Evolutionary conservation across 2,888 invertebrate genomes (phyloP).

Genomic region (Philonicus albiceps): DNA sequence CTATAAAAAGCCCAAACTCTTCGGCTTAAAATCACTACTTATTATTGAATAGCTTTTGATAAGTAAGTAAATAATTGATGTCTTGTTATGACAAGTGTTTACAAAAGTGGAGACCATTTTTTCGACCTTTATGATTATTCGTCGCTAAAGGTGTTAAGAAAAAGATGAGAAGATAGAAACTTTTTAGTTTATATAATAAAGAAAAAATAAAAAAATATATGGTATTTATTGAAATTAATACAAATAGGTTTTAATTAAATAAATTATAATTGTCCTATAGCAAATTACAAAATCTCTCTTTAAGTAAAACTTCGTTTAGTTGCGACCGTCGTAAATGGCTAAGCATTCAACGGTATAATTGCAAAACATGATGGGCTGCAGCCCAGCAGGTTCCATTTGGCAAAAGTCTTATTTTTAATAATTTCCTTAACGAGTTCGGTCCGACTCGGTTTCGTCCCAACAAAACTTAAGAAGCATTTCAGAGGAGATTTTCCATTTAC

Average conservation of each 20-base stretch:
- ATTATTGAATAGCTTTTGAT: too few relatives aligned
- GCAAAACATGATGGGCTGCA: background rate
- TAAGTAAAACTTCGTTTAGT: background rate
- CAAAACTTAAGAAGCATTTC: slow-evolving; percentile 26
- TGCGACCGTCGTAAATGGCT: background rate
- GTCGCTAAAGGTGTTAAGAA: too few relatives aligned
- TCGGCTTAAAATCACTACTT: too few relatives aligned
- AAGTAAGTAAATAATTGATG: too few relatives aligned
- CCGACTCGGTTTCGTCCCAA: background rate
- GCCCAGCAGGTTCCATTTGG: background rate
- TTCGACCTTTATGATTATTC: too few relatives aligned
- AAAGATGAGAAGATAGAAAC: too few relatives aligned
- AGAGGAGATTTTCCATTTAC: slow-evolving; percentile 25
- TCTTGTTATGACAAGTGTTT: too few relatives aligned
- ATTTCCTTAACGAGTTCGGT: background rate
- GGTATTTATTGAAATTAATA: too few relatives aligned
- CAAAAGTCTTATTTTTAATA: slow-evolving; percentile 11
- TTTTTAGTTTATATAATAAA: too few relatives aligned
- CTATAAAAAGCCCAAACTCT: too few relatives aligned
- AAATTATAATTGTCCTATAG: background rate
- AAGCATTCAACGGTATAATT: background rate
- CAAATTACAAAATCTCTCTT: background rate
- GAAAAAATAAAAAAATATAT: too few relatives aligned
- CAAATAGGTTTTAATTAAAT: background rate
- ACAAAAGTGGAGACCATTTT: too few relatives aligned